A percentile compares a stretch with the other conserved stretches of the same genome.
Evolutionary conservation across 2,888 invertebrate genomes (phyloP).

Genomic region (Mesoligia furuncula): DNA sequence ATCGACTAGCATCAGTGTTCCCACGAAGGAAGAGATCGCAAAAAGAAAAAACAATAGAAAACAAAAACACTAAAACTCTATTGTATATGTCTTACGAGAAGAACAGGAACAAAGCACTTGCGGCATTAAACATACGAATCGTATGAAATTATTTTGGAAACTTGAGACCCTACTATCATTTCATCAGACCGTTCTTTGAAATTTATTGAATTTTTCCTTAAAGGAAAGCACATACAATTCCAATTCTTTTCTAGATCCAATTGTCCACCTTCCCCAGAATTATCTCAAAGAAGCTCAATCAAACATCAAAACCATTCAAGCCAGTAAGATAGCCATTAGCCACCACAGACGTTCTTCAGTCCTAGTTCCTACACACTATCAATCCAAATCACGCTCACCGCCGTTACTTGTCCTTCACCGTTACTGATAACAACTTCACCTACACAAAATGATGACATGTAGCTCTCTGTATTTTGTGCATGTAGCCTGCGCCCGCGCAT

Average conservation of each 20-base stretch:
- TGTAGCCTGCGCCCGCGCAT: conserved; percentile 59
- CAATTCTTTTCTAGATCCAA: no score
- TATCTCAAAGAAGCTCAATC: background rate
- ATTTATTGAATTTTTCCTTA: no score
- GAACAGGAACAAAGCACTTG: background rate
- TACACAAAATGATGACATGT: conserved; percentile 58
- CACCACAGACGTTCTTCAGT: background rate
- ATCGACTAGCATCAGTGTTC: conserved; percentile 4
- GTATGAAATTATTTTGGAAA: background rate
- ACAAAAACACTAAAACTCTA: background rate
- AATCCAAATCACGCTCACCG: conserved; percentile 14
- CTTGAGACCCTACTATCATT: no score
- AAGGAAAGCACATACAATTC: background rate
- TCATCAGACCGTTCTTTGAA: no score
- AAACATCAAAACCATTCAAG: background rate
- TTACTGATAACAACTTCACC: conserved; percentile 41
- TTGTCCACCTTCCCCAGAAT: background rate
- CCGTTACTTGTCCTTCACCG: conserved; percentile 37
- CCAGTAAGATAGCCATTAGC: background rate
- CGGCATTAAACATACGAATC: no score
- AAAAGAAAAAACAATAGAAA: background rate
- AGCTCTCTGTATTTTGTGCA: no score
- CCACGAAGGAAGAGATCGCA: conserved; percentile 3
- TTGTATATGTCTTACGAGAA: background rate
- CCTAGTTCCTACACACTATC: background rate